Conservation (phyloP, 2,888 invertebrate species). For the Caenorhabditis sinica region DNA sequence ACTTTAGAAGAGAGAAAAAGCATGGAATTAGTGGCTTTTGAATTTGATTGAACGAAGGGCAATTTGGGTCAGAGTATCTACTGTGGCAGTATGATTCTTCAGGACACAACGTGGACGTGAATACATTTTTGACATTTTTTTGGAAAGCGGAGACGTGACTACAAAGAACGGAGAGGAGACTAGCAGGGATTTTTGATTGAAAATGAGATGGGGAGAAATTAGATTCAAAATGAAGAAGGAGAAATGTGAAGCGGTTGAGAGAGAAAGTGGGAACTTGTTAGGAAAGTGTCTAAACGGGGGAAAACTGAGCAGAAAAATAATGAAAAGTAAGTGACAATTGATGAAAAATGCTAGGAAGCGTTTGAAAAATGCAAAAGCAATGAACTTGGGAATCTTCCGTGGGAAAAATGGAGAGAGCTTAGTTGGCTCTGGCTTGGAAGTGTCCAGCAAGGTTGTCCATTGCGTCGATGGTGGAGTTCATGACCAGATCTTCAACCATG, state of each 20-base stretch:
- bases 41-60: slow-evolving; percentile 7
- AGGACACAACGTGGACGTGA: slow-evolving; percentile 50
- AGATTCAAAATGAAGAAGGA: no score
- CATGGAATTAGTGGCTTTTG: slow-evolving; percentile 1
- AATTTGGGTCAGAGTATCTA: slow-evolving; percentile 21
- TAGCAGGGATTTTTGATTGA: not conserved
- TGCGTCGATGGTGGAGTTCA: slow-evolving; percentile 42
- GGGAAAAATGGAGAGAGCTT: no score
- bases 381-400: not conserved
- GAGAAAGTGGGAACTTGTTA: not conserved
- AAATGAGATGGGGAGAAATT: not conserved
- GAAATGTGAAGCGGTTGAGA: no score
- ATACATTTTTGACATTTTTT: slow-evolving; percentile 14
- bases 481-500: slow-evolving; percentile 50
- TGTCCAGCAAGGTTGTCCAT: slow-evolving; percentile 44
- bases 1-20: not conserved
- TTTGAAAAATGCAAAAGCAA: not conserved
- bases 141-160: slow-evolving; percentile 3
- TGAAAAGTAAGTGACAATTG: no score
- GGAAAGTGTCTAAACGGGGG: no score
- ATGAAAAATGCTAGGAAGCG: not conserved
- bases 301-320: no score
- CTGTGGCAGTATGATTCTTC: slow-evolving; percentile 25
- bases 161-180: not conserved
- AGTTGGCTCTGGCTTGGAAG: not conserved